These are phyloP conservation scores for Stercorarius parasiticus DNA, from an alignment of 2,113 vertebrate species.

Conservation along the genomic window DNA sequence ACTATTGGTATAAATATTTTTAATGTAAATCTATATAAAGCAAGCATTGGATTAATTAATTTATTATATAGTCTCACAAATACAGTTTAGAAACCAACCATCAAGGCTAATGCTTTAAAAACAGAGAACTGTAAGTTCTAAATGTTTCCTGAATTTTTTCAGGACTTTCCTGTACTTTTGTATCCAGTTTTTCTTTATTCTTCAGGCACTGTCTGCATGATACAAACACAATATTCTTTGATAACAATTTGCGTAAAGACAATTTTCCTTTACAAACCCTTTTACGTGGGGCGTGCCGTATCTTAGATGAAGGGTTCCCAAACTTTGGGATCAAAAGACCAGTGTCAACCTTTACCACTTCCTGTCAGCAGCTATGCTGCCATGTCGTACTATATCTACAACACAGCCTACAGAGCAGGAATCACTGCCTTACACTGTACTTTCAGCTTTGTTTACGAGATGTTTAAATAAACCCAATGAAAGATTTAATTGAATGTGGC, in stretches of 20 bases:
- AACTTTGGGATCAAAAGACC: neutral
- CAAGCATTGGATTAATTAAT: neutral
- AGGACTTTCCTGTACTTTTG: neutral
- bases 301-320: neutral
- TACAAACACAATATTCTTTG: neutral
- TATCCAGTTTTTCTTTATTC: neutral
- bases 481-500: neutral
- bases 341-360: neutral
- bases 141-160: neutral
- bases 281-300: neutral
- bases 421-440: neutral
- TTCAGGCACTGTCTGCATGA: neutral
- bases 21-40: neutral
- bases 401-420: neutral
- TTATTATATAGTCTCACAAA: neutral
- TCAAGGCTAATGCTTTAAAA: neutral
- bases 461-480: neutral
- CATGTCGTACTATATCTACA: neutral
- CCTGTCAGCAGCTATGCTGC: neutral
- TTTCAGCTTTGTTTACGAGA: neutral
- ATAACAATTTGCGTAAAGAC: neutral
- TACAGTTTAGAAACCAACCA: neutral
- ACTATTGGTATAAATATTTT: neutral
- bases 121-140: neutral
- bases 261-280: neutral